Base-by-base conservation (phyloP, 2,113 vertebrate species). In the Cynocephalus volans region DNA sequence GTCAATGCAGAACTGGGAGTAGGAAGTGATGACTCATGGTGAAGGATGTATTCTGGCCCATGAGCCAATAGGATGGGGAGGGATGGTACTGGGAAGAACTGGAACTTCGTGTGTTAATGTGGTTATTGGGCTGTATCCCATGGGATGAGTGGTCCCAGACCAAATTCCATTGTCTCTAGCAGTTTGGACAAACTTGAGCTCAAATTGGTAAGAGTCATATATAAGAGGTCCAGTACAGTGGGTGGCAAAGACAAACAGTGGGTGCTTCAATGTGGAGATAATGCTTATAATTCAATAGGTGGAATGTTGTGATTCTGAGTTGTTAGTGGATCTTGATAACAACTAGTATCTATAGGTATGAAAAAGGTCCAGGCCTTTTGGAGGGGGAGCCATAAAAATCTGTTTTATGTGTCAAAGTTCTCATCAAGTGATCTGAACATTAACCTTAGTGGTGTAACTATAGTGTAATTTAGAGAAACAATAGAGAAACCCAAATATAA, bases 111-210 rank as follows among this genome's bases (percentile, higher is more conserved):
- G 4, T 87, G 36, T 56, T 62, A 21, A 72, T 79, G 48, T 67
- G 33, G 41, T 83, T 83, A 45, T 26, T 54, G 36, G 60, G 15
- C 17, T 89, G 18, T 73, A 48, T 31, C 21, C 23, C 31, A 24
- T 77, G 8, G 33, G 17, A 64, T 56, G 1, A 26, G 11, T 56
- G 8, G n/a, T 60, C 36, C 33, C 6, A 62, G 41, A 13, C 48
- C 48, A 92, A 95, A 85, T 54, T 50, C 11, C 36, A 8, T 90
- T 93, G 67, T 81, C 73, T 85, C 1, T 52, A 82, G 36, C 50
- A 80, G 8, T 67, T 72, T 92, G 73, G 31, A 67, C 52, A 94
- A 92, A 72, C 24, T 77, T 91, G 64, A 33, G n/a, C n/a, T 75
- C 58, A 89, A 62, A 88, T 67, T 72, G 21, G 28, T 69, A 94